Conservation (phyloP, 2,113 vertebrate species). For the Isichthys henryi region DNA sequence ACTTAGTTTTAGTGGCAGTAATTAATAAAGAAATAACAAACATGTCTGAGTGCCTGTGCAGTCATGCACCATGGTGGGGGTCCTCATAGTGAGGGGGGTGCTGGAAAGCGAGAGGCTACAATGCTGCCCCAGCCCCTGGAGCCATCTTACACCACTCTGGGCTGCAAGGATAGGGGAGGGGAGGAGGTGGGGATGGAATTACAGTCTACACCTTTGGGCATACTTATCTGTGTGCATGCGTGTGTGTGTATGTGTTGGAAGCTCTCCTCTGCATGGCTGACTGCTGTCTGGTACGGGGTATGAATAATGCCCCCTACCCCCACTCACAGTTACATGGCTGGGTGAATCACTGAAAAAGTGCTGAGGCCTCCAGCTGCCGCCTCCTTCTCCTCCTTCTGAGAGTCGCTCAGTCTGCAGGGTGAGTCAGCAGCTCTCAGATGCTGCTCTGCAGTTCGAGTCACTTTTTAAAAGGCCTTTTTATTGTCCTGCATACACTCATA, state of each 20-base stretch:
- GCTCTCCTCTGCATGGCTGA: constrained; percentile 1
- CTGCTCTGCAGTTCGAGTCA: neutral
- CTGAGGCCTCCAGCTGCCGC: neutral
- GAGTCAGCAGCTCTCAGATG: constrained; percentile 7
- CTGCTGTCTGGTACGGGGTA: neutral
- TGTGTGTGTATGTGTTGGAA: neutral
- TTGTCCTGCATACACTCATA: neutral
- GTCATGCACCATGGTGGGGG: neutral
- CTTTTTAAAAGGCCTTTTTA: constrained; percentile 11
- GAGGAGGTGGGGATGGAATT: constrained; percentile 11
- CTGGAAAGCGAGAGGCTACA: neutral
- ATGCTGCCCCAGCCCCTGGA: neutral
- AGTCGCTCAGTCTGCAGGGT: neutral
- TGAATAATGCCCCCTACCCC: constrained; percentile 8
- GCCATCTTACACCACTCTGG: neutral
- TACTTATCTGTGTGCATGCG: neutral
- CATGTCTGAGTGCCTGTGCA: neutral
- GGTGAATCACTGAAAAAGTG: constrained; percentile 7
- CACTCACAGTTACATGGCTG: neutral
- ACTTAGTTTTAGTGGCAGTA: neutral
- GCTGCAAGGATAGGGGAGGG: neutral
- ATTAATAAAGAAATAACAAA: neutral
- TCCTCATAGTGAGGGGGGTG: neutral
- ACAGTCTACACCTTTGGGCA: constrained; percentile 7
- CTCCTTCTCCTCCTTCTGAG: neutral